phyloP scores from a whole-genome alignment of 1,140 invertebrate genomes.

The Lucilia sericata region DNA sequence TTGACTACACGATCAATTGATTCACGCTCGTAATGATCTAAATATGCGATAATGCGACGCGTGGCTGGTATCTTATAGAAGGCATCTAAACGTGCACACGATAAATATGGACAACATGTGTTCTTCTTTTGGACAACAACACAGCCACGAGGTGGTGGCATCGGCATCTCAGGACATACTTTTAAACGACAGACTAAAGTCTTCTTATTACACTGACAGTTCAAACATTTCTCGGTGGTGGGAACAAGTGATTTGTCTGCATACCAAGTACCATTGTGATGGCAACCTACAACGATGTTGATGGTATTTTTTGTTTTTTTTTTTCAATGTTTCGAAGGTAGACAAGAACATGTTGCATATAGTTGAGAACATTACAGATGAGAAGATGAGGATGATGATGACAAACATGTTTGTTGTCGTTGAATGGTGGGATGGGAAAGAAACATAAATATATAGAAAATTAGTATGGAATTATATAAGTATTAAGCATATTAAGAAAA shows the following conservation, averaged over 20 bases:
- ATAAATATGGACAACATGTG: conserved; percentile 81
- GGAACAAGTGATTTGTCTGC: conserved; percentile 74
- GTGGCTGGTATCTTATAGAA: conserved; percentile 65
- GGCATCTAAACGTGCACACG: conserved; percentile 75
- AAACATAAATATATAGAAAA: conserved; percentile 28
- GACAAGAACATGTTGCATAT: not conserved
- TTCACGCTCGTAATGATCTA: conserved; percentile 65
- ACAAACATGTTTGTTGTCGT: not conserved
- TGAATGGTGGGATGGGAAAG: conserved; percentile 10
- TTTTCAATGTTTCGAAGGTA: not conserved
- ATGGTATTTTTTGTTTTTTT: not conserved
- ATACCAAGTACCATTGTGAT: conserved; percentile 75
- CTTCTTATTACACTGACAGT: conserved; percentile 79
- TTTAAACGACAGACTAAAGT: conserved; percentile 81
- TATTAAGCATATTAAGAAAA: no score
- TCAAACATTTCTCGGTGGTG: conserved; percentile 81
- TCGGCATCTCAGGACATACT: conserved; percentile 80
- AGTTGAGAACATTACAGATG: not conserved
- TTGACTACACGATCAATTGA: conserved; percentile 66
- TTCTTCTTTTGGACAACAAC: conserved; percentile 75
- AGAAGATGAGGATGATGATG: not conserved
- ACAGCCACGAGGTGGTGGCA: conserved; percentile 79
- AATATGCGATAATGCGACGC: conserved; percentile 64
- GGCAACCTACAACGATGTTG: conserved; percentile 71
- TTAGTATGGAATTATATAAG: conserved; percentile 26